phyloP scores from a whole-genome alignment of 2,888 invertebrate species.

The Drosophila kanekoi region DNA sequence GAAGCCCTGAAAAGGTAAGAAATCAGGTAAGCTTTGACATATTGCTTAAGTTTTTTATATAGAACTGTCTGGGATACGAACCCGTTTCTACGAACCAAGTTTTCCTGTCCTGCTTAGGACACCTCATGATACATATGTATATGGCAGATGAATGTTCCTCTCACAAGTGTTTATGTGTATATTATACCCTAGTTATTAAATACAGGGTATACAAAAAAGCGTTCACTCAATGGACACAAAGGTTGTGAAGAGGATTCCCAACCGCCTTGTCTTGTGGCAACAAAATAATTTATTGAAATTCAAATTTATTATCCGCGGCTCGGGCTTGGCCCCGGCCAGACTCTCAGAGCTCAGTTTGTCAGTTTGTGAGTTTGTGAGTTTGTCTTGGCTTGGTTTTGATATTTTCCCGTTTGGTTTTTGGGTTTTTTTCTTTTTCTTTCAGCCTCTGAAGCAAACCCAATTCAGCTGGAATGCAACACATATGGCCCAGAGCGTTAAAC shows the following conservation, averaged over 20 bases:
- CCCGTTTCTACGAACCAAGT: too few relatives aligned
- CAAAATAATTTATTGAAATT: constrained; percentile 82
- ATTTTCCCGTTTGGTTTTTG: constrained; percentile 44
- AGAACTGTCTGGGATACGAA: too few relatives aligned
- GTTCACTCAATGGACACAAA: not conserved
- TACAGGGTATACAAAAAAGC: constrained; percentile 20
- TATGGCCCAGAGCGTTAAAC: constrained; percentile 81
- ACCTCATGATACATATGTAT: too few relatives aligned
- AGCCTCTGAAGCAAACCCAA: constrained; percentile 62
- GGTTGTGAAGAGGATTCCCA: constrained; percentile 49
- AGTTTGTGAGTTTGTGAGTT: constrained; percentile 11
- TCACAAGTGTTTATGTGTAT: too few relatives aligned
- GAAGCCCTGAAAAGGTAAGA: too few relatives aligned
- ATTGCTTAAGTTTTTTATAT: too few relatives aligned
- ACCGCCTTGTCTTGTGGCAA: constrained; percentile 68
- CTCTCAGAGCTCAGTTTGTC: constrained; percentile 11
- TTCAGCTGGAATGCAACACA: constrained; percentile 80
- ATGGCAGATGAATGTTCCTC: too few relatives aligned
- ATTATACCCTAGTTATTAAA: not conserved
- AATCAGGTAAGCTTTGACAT: too few relatives aligned
- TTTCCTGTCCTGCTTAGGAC: too few relatives aligned
- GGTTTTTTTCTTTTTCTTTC: constrained; percentile 13
- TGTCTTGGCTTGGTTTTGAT: constrained; percentile 45
- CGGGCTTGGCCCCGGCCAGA: constrained; percentile 59
- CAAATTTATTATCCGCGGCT: constrained; percentile 77